phyloP scores from a whole-genome alignment of 2,888 invertebrate species.

The Lasioglossum vierecki region DNA sequence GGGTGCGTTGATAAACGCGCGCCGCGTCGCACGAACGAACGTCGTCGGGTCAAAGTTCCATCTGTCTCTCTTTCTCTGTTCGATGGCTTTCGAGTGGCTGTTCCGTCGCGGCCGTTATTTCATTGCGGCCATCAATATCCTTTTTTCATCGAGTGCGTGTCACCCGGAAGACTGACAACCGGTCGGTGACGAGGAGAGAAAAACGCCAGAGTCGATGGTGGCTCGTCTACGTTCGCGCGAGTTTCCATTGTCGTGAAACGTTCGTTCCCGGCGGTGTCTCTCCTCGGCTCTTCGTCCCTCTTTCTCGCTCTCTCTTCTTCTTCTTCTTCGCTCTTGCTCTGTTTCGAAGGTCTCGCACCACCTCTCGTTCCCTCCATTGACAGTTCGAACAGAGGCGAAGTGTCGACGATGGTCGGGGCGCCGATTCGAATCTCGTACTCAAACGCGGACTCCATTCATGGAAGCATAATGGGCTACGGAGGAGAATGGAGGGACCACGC shows the following conservation, averaged over 20 bases:
- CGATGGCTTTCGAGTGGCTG: constrained; percentile 1
- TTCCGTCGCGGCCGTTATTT: constrained; percentile 50
- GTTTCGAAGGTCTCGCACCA: constrained; percentile 21
- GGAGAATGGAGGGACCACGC: constrained; percentile 62
- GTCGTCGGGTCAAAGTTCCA: neutral
- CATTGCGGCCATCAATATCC: constrained; percentile 58
- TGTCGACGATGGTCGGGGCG: constrained; percentile 73
- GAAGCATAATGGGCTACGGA: constrained; percentile 69
- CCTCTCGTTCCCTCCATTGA: constrained; percentile 64
- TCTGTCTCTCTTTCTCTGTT: neutral
- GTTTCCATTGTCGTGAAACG: constrained; percentile 68
- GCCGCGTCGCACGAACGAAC: neutral
- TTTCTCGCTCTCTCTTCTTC: neutral
- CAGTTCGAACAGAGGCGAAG: constrained; percentile 74
- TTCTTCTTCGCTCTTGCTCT: neutral
- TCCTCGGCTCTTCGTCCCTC: neutral
- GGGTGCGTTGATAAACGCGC: constrained; percentile 12
- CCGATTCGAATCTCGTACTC: constrained; percentile 76
- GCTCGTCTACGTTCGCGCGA: constrained; percentile 57
- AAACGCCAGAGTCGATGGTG: constrained; percentile 53
- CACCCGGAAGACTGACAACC: constrained; percentile 59
- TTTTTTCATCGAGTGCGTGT: constrained; percentile 63
- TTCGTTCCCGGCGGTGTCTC: constrained; percentile 51
- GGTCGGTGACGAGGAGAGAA: constrained; percentile 50
- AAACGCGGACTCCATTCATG: constrained; percentile 74